Evolutionary conservation across 1,140 invertebrate genomes (phyloP).

Genomic region (Cryptotermes secundus): DNA sequence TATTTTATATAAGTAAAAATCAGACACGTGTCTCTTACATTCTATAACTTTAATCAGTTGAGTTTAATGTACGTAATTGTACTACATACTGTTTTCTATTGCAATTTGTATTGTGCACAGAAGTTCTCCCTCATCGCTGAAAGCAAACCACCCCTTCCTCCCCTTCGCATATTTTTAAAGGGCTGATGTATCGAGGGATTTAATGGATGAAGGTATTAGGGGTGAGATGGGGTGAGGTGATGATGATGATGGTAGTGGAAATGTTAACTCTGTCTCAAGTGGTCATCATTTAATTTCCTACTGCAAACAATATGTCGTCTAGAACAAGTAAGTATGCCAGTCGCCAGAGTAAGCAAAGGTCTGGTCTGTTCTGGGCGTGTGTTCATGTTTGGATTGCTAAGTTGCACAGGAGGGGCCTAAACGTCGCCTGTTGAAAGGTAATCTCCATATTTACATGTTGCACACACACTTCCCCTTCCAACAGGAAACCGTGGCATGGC

Average conservation of each 20-base stretch:
- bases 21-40: no score
- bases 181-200: conserved; percentile 27
- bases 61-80: background rate
- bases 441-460: conserved; percentile 3
- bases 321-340: background rate
- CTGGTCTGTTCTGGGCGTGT: conserved; percentile 2
- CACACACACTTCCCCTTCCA: background rate
- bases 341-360: conserved; percentile 1
- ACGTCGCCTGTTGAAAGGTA: conserved; percentile 4
- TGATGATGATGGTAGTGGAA: conserved; percentile 15
- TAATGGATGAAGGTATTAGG: conserved; percentile 32
- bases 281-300: conserved; percentile 36
- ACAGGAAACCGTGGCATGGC: no score
- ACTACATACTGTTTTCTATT: background rate
- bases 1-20: no score
- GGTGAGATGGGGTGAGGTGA: background rate
- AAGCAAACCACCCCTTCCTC: background rate
- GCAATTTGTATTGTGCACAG: background rate
- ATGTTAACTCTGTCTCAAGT: conserved; percentile 31
- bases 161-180: background rate
- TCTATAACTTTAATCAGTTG: no score
- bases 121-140: background rate
- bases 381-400: background rate
- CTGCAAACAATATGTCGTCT: conserved; percentile 22
- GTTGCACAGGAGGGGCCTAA: background rate